Conservation (phyloP, 2,888 invertebrate species). For the Hyposoter didymator region DNA sequence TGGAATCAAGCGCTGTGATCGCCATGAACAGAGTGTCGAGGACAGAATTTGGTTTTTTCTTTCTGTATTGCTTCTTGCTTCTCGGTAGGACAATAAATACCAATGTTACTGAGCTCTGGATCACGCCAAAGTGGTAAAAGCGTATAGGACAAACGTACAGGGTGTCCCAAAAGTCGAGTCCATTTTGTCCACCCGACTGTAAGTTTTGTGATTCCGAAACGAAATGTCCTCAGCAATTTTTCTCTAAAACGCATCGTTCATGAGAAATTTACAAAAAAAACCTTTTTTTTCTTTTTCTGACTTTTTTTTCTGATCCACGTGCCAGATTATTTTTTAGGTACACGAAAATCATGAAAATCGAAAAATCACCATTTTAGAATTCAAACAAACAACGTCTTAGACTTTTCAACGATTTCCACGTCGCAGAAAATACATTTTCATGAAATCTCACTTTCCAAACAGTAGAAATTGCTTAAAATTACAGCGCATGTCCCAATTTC, state of each 20-base stretch:
- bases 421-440: too few relatives aligned
- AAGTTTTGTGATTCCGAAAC: not conserved
- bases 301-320: not conserved
- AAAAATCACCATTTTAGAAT: too few relatives aligned
- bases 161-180: not conserved
- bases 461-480: too few relatives aligned
- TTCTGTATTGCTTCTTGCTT: not conserved
- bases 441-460: too few relatives aligned
- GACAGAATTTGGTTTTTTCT: not conserved
- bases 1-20: constrained; percentile 34
- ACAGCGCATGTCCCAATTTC: too few relatives aligned
- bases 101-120: constrained; percentile 10
- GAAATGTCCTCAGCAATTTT: not conserved
- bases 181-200: too few relatives aligned
- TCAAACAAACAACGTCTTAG: too few relatives aligned
- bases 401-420: too few relatives aligned
- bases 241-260: not conserved
- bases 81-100: not conserved
- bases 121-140: constrained; percentile 6
- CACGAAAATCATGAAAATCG: too few relatives aligned
- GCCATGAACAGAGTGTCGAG: constrained; percentile 25
- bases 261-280: not conserved
- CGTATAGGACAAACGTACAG: not conserved
- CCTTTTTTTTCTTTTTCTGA: not conserved
- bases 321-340: not conserved